These are phyloP conservation scores for Eilema sororculum DNA, from an alignment of 2,888 invertebrate genomes.

Conservation along the genomic window DNA sequence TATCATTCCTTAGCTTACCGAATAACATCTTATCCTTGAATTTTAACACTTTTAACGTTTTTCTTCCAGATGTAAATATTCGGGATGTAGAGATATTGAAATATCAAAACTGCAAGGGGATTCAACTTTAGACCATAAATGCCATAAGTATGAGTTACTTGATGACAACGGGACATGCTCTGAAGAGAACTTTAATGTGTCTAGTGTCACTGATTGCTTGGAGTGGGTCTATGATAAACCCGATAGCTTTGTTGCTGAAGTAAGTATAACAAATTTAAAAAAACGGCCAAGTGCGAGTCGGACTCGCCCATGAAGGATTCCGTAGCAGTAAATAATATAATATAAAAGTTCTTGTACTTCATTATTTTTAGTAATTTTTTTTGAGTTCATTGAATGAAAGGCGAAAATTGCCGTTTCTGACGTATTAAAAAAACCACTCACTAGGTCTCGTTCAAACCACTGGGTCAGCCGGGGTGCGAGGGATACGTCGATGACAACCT, in stretches of 20 bases:
- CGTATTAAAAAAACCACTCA: too few species aligned
- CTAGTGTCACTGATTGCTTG: conserved; percentile 18
- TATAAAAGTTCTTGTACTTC: too few species aligned
- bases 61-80: conserved; percentile 38
- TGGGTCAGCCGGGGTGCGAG: too few species aligned
- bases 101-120: conserved; percentile 22
- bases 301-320: too few species aligned
- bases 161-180: conserved; percentile 22
- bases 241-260: conserved; percentile 43
- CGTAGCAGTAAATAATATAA: too few species aligned
- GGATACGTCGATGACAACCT: too few species aligned
- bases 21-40: background rate
- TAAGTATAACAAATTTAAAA: conserved; percentile 18
- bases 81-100: conserved; percentile 19
- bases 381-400: too few species aligned
- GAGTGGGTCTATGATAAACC: conserved; percentile 40
- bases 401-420: too few species aligned
- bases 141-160: conserved; percentile 32
- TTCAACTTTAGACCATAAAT: conserved; percentile 34
- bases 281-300: too few species aligned
- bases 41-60: background rate
- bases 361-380: too few species aligned
- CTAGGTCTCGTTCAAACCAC: too few species aligned
- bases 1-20: background rate
- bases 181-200: conserved; percentile 26